These are phyloP conservation scores for Grantiella picta DNA, from an alignment of 2,113 vertebrate species.

Conservation along the genomic window DNA sequence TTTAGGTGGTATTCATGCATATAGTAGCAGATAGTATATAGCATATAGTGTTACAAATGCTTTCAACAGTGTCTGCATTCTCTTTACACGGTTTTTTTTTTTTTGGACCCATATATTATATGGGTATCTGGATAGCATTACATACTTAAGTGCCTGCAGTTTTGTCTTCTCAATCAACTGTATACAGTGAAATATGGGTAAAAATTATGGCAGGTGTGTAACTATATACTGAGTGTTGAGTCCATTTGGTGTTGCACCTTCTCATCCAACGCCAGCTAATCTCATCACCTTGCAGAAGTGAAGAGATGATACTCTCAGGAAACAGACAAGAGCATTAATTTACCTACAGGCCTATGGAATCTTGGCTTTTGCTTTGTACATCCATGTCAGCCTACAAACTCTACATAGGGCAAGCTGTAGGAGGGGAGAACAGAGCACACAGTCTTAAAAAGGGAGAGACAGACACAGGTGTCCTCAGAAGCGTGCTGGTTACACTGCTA, in stretches of 20 bases:
- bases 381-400: neutral
- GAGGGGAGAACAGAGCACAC: neutral
- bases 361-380: neutral
- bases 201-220: neutral
- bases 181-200: neutral
- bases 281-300: neutral
- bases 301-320: neutral
- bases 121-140: neutral
- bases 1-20: neutral
- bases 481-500: neutral
- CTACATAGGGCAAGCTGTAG: neutral
- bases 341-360: neutral
- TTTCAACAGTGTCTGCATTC: neutral
- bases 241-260: neutral
- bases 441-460: neutral
- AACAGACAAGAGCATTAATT: neutral
- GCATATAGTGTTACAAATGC: neutral
- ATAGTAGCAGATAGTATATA: neutral
- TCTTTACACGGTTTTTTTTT: neutral
- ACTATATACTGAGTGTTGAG: neutral
- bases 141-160: neutral
- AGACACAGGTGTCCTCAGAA: neutral
- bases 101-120: neutral
- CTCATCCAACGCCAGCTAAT: accelerated
- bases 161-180: neutral